Conservation (phyloP, 2,113 vertebrate species). For the Spermophilus dauricus region DNA sequence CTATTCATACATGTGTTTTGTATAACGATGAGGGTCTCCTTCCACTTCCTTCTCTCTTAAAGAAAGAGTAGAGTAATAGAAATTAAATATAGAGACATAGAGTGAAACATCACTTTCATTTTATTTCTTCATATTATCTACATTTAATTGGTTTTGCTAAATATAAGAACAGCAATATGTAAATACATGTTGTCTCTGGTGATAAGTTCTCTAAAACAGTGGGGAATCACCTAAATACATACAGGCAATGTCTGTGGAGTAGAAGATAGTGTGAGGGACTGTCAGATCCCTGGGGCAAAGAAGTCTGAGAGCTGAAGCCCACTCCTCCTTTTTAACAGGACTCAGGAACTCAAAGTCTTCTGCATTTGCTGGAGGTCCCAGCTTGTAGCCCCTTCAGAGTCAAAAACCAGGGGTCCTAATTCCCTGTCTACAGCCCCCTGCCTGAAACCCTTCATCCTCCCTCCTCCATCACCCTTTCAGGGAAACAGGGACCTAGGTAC, state of each 20-base stretch:
- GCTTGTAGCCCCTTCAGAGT: background rate
- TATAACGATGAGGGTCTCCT: background rate
- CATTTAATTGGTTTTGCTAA: constrained; percentile 19
- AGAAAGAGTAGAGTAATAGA: background rate
- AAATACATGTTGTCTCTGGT: background rate
- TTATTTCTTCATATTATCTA: constrained; percentile 43
- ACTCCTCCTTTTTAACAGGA: background rate
- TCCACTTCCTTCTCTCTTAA: background rate
- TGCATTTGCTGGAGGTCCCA: background rate
- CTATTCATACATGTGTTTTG: no score
- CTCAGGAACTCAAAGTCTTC: background rate
- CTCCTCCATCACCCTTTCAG: background rate
- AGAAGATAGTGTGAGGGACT: background rate
- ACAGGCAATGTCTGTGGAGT: background rate
- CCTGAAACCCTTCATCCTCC: background rate
- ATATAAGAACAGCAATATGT: background rate
- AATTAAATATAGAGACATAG: background rate
- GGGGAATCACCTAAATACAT: background rate
- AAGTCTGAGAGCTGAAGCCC: background rate
- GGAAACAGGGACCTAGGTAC: background rate
- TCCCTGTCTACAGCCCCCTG: background rate
- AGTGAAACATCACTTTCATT: constrained; percentile 55
- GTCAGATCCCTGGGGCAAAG: background rate
- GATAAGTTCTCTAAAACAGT: constrained; percentile 6
- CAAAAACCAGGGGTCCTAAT: background rate